These are phyloP conservation scores for Donacobius atricapilla DNA, from an alignment of 2,113 vertebrate species.

Conservation along the genomic window DNA sequence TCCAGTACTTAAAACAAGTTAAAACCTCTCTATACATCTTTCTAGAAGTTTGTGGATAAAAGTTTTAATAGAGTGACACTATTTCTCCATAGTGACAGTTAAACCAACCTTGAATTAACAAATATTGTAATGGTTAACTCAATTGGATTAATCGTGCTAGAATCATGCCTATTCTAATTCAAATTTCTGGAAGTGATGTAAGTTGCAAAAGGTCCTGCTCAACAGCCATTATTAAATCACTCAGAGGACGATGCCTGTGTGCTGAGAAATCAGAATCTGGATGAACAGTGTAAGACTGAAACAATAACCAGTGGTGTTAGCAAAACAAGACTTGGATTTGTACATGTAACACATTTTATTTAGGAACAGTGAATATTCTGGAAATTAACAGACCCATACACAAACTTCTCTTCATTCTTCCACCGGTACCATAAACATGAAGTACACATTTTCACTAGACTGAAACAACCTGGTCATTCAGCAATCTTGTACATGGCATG, in stretches of 20 bases:
- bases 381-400: neutral
- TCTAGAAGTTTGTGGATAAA: neutral
- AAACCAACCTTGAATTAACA: neutral
- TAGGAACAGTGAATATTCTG: neutral
- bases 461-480: neutral
- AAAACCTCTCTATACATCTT: neutral
- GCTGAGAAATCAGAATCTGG: neutral
- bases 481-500: neutral
- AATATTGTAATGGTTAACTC: neutral
- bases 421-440: fast-evolving
- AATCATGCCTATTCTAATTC: neutral
- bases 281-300: neutral
- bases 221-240: neutral
- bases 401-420: neutral
- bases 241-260: neutral
- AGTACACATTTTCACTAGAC: neutral
- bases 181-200: neutral
- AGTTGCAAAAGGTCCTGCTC: neutral
- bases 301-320: neutral
- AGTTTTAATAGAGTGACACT: neutral
- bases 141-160: neutral
- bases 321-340: neutral
- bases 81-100: neutral
- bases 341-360: neutral
- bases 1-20: neutral